Conservation (phyloP, 2,888 invertebrate genomes). For the Endotricha flammealis region DNA sequence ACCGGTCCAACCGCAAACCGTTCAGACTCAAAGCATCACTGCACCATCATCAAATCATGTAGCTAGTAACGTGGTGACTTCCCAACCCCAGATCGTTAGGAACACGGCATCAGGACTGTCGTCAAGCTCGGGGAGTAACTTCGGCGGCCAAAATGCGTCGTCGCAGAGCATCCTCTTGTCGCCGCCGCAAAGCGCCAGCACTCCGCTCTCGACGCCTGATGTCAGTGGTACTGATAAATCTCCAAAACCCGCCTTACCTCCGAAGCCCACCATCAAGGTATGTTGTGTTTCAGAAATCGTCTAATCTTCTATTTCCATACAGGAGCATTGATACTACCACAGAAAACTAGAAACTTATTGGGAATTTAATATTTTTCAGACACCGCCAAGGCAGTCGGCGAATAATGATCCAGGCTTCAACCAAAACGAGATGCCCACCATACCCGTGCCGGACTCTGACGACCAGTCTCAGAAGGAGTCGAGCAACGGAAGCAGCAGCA, state of each 20-base stretch:
- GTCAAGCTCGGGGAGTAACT: slow-evolving; percentile 66
- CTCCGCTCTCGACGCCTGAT: slow-evolving; percentile 76
- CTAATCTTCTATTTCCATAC: not conserved
- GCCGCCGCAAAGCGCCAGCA: slow-evolving; percentile 80
- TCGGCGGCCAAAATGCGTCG: slow-evolving; percentile 56
- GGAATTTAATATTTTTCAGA: slow-evolving; percentile 42
- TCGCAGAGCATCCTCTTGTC: slow-evolving; percentile 72
- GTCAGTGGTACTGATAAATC: slow-evolving; percentile 74
- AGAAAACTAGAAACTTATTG: slow-evolving; percentile 5
- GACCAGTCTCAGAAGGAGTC: slow-evolving; percentile 65
- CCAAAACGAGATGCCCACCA: slow-evolving; percentile 56
- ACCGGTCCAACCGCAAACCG: slow-evolving; percentile 87
- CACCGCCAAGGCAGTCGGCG: slow-evolving; percentile 73
- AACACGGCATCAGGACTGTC: slow-evolving; percentile 72
- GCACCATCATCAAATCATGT: slow-evolving; percentile 56
- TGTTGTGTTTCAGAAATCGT: slow-evolving; percentile 9
- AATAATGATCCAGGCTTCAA: slow-evolving; percentile 56
- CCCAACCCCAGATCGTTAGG: slow-evolving; percentile 74
- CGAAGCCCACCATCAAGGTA: slow-evolving; percentile 86
- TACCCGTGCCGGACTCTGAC: slow-evolving; percentile 53
- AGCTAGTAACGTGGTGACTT: slow-evolving; percentile 62
- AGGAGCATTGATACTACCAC: not conserved
- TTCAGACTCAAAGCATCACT: slow-evolving; percentile 70
- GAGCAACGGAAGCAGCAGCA: slow-evolving; percentile 51
- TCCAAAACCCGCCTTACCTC: slow-evolving; percentile 87